Percentiles rank a stretch among this genome's conserved stretches.
Evolutionary conservation across 2,797 vertebrate species (phyloP).

Genomic region (Ataeniobius toweri): DNA sequence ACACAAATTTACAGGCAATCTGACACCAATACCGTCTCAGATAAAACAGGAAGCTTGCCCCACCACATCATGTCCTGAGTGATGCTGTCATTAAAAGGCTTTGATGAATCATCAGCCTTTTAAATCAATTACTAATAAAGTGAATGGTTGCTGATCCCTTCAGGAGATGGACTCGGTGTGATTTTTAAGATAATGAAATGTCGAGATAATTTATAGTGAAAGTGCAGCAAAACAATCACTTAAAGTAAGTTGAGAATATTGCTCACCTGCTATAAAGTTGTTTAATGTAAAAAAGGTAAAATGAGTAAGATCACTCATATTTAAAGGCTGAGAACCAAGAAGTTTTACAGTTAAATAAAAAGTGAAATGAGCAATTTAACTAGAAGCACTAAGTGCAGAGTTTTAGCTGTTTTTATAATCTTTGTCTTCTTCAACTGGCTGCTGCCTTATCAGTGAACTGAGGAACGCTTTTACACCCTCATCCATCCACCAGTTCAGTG

Average conservation of each 20-base stretch:
- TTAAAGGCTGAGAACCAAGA: neutral
- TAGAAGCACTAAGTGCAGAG: neutral
- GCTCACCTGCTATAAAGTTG: neutral
- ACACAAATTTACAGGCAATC: slow-evolving; percentile 43
- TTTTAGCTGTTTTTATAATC: slow-evolving; percentile 10
- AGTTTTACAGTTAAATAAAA: neutral
- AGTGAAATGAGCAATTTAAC: neutral
- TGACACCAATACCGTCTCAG: slow-evolving; percentile 58
- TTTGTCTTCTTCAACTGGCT: slow-evolving; percentile 24
- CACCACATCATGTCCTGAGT: slow-evolving; percentile 43
- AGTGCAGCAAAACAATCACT: neutral
- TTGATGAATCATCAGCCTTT: slow-evolving; percentile 62
- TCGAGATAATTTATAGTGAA: neutral
- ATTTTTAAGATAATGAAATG: slow-evolving; percentile 25
- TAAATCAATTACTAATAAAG: slow-evolving; percentile 78
- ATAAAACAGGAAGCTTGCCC: slow-evolving; percentile 37
- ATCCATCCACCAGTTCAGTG: slow-evolving; percentile 41
- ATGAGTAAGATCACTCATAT: neutral
- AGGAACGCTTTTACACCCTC: slow-evolving; percentile 52
- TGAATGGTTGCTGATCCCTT: slow-evolving; percentile 40
- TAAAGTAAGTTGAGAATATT: neutral
- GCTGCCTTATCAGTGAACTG: slow-evolving; percentile 40
- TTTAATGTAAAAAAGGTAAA: neutral
- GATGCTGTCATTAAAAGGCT: slow-evolving; percentile 69
- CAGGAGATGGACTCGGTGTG: slow-evolving; percentile 7